These are phyloP conservation scores for Ascaphus truei DNA, from an alignment of 2,113 vertebrate genomes.

Conservation along the genomic window DNA sequence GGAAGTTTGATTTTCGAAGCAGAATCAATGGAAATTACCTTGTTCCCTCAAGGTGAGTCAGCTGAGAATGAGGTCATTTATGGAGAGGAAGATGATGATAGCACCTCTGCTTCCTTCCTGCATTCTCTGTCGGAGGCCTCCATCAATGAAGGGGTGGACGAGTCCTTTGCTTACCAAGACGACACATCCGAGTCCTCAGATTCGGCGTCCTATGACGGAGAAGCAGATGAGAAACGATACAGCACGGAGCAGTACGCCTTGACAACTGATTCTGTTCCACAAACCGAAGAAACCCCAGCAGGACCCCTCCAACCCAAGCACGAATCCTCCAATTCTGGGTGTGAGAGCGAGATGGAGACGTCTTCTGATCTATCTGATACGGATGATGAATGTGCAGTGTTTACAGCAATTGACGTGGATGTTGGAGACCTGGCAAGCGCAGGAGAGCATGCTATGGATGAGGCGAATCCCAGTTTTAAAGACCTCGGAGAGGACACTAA, in stretches of 20 bases:
- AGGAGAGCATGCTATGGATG: background rate
- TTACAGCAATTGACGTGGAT: background rate
- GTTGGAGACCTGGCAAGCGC: slow-evolving; percentile 34
- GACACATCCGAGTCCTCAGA: slow-evolving; percentile 88
- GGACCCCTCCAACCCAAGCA: slow-evolving; percentile 27
- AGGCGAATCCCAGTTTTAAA: background rate
- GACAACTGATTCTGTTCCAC: slow-evolving; percentile 25
- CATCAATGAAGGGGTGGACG: slow-evolving; percentile 83
- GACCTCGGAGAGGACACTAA: background rate
- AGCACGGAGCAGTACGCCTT: slow-evolving; percentile 78
- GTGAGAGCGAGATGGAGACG: slow-evolving; percentile 55
- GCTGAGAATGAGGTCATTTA: slow-evolving; percentile 59
- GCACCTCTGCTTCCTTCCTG: slow-evolving; percentile 84
- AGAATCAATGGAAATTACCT: slow-evolving; percentile 84
- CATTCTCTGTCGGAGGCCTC: slow-evolving; percentile 90
- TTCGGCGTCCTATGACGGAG: slow-evolving; percentile 83
- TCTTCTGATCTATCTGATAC: slow-evolving; percentile 48
- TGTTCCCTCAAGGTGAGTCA: slow-evolving; percentile 65
- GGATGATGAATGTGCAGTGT: background rate
- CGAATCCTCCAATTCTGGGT: slow-evolving; percentile 34
- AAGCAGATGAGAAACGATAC: slow-evolving; percentile 80
- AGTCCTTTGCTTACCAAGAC: slow-evolving; percentile 87
- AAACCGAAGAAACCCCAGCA: slow-evolving; percentile 5
- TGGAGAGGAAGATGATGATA: slow-evolving; percentile 75
- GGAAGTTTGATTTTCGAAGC: slow-evolving; percentile 89